phyloP scores from a whole-genome alignment of 2,113 vertebrate genomes.

The Formicarius rufipectus region DNA sequence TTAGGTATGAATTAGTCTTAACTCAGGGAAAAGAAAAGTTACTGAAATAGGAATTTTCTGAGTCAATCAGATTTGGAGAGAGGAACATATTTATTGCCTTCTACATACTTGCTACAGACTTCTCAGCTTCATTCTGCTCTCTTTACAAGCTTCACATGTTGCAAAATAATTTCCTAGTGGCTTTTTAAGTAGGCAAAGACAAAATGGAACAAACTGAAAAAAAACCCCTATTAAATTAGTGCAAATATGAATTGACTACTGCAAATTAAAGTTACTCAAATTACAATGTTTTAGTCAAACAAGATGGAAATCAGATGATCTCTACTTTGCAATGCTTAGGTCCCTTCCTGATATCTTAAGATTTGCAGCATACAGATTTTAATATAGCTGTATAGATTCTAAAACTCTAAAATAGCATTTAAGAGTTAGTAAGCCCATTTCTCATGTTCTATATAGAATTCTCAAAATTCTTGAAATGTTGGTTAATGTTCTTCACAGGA shows the following conservation, averaged over 20 bases:
- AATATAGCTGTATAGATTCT: too few species aligned
- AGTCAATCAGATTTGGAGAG: neutral
- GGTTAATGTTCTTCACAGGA: too few species aligned
- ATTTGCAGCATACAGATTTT: too few species aligned
- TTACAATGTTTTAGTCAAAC: neutral
- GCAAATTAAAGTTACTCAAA: neutral
- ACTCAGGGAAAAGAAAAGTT: neutral
- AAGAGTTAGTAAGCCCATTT: too few species aligned
- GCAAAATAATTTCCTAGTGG: neutral
- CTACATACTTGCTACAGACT: neutral
- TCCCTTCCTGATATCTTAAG: neutral
- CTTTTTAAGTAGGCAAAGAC: neutral
- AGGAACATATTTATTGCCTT: neutral
- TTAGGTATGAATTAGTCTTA: neutral
- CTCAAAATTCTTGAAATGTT: too few species aligned
- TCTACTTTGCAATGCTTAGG: neutral
- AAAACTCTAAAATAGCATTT: too few species aligned
- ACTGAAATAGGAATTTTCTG: neutral
- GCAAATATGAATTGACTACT: neutral
- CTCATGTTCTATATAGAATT: too few species aligned
- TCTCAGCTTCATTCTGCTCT: neutral
- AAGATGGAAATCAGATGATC: neutral
- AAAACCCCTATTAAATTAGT: neutral
- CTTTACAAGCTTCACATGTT: neutral
- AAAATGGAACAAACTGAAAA: neutral